Evolutionary conservation across 1,140 invertebrate genomes (phyloP).

Genomic region (Penaeus chinensis): DNA sequence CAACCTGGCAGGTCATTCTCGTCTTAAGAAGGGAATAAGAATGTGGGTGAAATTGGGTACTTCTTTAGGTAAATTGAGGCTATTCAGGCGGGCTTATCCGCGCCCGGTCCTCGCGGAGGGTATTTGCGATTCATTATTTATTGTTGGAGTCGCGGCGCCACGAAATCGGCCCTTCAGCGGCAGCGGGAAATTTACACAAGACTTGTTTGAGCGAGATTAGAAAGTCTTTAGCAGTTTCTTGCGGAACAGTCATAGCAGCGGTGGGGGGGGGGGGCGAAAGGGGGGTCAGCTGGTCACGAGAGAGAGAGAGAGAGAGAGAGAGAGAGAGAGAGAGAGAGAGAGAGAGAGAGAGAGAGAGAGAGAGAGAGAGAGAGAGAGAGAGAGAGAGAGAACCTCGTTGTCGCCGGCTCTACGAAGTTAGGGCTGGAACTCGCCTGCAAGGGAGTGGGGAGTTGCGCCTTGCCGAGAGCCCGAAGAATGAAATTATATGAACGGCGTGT

Average conservation of each 20-base stretch:
- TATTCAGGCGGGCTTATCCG: conserved; percentile 29
- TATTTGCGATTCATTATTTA: conserved; percentile 54
- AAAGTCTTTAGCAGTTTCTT: not conserved
- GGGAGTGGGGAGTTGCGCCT: too few species aligned
- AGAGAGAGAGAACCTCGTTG: not conserved
- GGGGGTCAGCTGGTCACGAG: too few species aligned
- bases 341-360: not conserved
- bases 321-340: conserved; percentile 5
- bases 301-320: not conserved
- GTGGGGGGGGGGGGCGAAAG: too few species aligned
- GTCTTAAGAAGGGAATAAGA: conserved; percentile 25
- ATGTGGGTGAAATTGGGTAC: conserved; percentile 35
- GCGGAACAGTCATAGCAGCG: too few species aligned
- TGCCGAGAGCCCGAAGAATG: too few species aligned
- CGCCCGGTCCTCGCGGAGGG: not conserved
- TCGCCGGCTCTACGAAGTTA: too few species aligned
- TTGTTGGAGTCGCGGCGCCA: conserved; percentile 7
- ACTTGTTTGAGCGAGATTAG: conserved; percentile 5
- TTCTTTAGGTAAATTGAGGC: conserved; percentile 55
- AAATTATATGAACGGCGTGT: too few species aligned
- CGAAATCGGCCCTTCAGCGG: not conserved
- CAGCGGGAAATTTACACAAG: conserved; percentile 17
- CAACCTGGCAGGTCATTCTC: conserved; percentile 1
- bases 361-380: not conserved
- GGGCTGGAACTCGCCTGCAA: too few species aligned